Evolutionary conservation across 1,140 invertebrate genomes (phyloP), one percentile per base, ranked within the genome.

Genomic region (Nixonia krombeini): DNA sequence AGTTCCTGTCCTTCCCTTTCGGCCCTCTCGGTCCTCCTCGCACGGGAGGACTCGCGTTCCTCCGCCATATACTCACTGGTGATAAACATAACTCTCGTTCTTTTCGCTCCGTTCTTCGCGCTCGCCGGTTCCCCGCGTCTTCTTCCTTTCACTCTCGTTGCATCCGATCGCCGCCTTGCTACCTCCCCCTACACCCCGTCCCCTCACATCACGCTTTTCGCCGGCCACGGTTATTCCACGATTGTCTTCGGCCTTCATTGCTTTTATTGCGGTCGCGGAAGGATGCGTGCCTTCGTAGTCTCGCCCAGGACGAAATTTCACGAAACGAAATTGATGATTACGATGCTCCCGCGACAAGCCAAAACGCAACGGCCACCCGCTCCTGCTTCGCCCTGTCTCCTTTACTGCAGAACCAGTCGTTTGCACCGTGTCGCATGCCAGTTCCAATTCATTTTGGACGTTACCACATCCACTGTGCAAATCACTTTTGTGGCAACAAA

Each of bases 61-160:
- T n/a, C n/a, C 50, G 46, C 10, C 15, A 72, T 72, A 72, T 72
- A 72, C 47, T 58, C 52, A 71, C 64, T 70, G 55, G 69, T 71
- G 64, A 75, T 73, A 75, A 70, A 67, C 63, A 74, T 75, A 75
- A 74, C 62, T 75, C 70, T 74, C 46, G 25, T 56, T 46, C 25
- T 9, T n/a, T 42, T 45, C 35, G 12, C 26, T 9, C 35, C 18
- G 17, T 21, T 33, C 35, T 41, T 47, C n/a, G 31, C 26, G 9
- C 33, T 21, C 18, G 10, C 29, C 29, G 46, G 1, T 33, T 9
- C 13, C 21, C 16, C 29, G 29, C 16, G 7, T 51, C 49, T 51
- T 21, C 31, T 61, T 40, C 44, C 21, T 26, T 45, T 63, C 44
- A 21, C 9, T 37, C 10, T 37, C 15, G 25, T 35, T 31, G n/a